Percentiles rank a stretch among this genome's conserved stretches.
phyloP scores from a whole-genome alignment of 2,888 invertebrate genomes.

The Eupithecia insigniata region DNA sequence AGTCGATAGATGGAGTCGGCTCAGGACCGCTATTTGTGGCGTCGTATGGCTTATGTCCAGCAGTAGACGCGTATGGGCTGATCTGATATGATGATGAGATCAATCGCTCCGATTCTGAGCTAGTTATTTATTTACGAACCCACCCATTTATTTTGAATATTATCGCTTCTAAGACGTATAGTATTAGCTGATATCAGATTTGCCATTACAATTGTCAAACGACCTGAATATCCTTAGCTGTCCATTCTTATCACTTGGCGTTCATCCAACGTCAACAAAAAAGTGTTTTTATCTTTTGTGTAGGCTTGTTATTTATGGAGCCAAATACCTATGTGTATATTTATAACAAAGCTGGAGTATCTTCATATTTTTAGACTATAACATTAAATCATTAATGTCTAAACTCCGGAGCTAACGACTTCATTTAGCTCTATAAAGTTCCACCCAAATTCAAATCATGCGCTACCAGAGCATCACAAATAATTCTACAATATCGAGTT shows the following conservation, averaged over 20 bases:
- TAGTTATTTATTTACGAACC: neutral
- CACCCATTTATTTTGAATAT: neutral
- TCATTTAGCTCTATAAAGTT: neutral
- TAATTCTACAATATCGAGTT: neutral
- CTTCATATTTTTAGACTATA: neutral
- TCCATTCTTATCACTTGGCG: conserved; percentile 40
- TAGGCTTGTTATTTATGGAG: conserved; percentile 23
- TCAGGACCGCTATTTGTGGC: no score
- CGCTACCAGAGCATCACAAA: neutral
- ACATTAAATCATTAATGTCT: neutral
- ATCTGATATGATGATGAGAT: no score
- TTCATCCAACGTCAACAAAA: conserved; percentile 33
- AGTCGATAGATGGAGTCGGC: no score
- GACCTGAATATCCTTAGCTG: conserved; percentile 30
- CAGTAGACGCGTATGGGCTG: no score
- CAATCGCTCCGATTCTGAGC: neutral
- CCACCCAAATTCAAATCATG: neutral
- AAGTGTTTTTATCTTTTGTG: conserved; percentile 25
- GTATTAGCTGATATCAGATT: conserved; percentile 9
- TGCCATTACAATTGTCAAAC: conserved; percentile 19
- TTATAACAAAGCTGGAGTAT: neutral
- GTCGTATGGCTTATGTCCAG: no score
- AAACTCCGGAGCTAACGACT: neutral
- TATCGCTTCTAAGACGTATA: neutral
- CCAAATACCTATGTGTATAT: conserved; percentile 8